Base-by-base conservation (phyloP, 2,888 invertebrate species). In the Machimus atricapillus region DNA sequence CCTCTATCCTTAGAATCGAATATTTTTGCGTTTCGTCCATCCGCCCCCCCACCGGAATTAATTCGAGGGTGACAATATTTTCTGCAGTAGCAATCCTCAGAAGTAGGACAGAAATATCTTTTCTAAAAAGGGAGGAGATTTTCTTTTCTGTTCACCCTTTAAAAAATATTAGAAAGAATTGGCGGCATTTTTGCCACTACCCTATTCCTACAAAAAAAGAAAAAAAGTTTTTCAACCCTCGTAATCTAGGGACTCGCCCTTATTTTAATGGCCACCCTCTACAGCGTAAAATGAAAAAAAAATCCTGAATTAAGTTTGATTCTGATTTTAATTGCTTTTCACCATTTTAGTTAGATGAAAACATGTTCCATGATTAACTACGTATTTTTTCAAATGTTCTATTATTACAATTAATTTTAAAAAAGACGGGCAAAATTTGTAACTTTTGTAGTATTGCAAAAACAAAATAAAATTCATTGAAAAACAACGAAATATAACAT, bases 291-390 rank as follows among this genome's bases (percentile, higher is more conserved):
- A 14, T 2, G 8, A 16, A 16, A 14, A 16, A 46, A 16, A 46
- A 46, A 46, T 56, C 12, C 19, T 16, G 43, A 46, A 16, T 58
- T 23, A 82, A 58, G 34, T 37, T 58, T 52, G 37, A 58, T 56
- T 52, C 34, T 58, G 58, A 58, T 52, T 27, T 56, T 82, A 82
- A 82, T 82, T 82, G 52, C 34, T 52, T 52, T n/a, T n/a, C n/a
- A 52, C n/a, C 52, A 52, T 52, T 52, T 34, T 34, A 34, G 34
- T 34, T 34, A 34, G 34, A 7, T 34, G 7, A 34, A 34, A 34
- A 1, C 6, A 34, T 34, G 7, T 34, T 34, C 34, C 34, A 7
- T 34, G 7, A 34, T 34, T 34, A 34, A 34, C 34, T 34, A 7
- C 0, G 34, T 34, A 1, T 34, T 34, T 7, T 34, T 7, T 7